Percentiles rank a stretch among this genome's conserved stretches.
phyloP scores from a whole-genome alignment of 2,797 vertebrate genomes.

The Sebastes iracundus region DNA sequence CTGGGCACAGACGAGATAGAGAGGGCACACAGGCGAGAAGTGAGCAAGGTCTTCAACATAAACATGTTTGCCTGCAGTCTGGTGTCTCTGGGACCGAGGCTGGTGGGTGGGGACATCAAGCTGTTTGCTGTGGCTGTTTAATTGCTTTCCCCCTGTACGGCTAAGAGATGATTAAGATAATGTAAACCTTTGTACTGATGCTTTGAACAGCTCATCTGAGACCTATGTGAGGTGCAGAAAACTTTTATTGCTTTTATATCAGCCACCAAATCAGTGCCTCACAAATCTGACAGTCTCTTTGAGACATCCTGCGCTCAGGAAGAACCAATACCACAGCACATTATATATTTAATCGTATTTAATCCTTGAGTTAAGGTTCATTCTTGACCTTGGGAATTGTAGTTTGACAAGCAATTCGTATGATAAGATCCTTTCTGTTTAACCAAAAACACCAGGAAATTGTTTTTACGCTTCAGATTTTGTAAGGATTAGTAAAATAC shows the following conservation, averaged over 20 bases:
- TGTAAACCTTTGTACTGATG: background rate
- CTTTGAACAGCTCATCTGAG: background rate
- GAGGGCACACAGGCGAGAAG: background rate
- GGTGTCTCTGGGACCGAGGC: conserved; percentile 16
- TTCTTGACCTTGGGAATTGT: background rate
- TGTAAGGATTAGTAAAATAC: background rate
- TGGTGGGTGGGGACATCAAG: background rate
- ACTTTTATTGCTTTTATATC: conserved; percentile 13
- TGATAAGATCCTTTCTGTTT: background rate
- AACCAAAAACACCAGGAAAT: background rate
- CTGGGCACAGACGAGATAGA: background rate
- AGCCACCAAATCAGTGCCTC: background rate
- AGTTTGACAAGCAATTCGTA: background rate
- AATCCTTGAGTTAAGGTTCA: background rate
- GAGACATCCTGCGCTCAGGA: background rate
- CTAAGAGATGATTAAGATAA: background rate
- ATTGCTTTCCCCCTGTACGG: background rate
- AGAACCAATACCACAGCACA: background rate
- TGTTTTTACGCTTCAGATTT: background rate
- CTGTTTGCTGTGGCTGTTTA: conserved; percentile 11
- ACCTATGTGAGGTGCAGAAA: background rate
- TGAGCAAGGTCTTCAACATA: conserved; percentile 23
- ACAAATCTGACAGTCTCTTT: conserved; percentile 5
- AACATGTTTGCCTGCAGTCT: conserved; percentile 30
- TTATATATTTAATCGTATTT: background rate